A percentile compares a stretch with the other conserved stretches of the same genome.
Conservation (phyloP, 1,140 invertebrate genomes). For the Cotesia glomerata region DNA sequence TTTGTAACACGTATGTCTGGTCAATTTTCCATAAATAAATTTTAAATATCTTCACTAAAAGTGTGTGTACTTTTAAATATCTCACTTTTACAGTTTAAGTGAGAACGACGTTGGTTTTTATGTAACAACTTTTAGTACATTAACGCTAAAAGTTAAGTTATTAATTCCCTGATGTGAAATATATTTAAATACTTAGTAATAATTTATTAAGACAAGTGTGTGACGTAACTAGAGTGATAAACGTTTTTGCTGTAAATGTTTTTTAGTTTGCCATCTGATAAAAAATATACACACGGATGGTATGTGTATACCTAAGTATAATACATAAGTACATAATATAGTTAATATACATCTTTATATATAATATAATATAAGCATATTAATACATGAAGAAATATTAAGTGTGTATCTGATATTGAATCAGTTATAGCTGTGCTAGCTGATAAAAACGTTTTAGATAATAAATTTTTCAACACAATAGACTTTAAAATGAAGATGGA, state of each 20-base stretch:
- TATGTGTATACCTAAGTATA: conserved; percentile 4
- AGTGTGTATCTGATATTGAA: conserved; percentile 15
- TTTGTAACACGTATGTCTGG: neutral
- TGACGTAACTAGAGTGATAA: conserved; percentile 48
- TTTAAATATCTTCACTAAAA: neutral
- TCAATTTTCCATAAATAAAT: neutral
- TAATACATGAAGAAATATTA: conserved; percentile 2
- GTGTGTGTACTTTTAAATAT: no score
- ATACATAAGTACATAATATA: conserved; percentile 4
- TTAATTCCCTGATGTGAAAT: neutral
- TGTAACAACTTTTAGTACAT: neutral
- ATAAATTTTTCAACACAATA: neutral
- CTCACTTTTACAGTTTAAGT: no score
- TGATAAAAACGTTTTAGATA: conserved; percentile 36
- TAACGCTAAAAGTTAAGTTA: neutral
- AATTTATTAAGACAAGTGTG: conserved; percentile 5
- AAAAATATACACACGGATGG: conserved; percentile 16
- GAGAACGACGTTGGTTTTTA: no score
- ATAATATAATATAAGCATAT: no score
- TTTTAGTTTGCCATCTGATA: conserved; percentile 46
- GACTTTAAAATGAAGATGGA: conserved; percentile 44
- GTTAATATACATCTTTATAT: no score
- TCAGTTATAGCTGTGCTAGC: conserved; percentile 19
- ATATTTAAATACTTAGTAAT: neutral
- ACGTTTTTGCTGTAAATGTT: conserved; percentile 29